Evolutionary conservation across 2,888 invertebrate species (phyloP), one percentile per base, ranked within the genome.

Genomic region (Eutolmus rufibarbis): DNA sequence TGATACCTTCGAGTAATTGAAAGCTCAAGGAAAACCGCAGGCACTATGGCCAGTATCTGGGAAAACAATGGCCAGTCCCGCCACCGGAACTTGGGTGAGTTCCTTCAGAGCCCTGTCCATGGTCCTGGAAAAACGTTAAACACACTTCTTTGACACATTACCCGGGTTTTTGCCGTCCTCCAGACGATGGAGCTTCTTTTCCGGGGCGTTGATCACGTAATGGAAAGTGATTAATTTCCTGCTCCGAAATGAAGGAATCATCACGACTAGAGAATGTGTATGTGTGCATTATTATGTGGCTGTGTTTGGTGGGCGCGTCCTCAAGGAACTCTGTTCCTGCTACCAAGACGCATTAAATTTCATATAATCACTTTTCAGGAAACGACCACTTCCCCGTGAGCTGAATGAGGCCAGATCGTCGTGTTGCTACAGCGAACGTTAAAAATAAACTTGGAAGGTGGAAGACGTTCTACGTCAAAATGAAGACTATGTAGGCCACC

Each of bases 201-300:
- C 79, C 51, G 79, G 79, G 66, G 23, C 31, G 79, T 51, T 79
- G 79, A 79, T 79, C 79, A 79, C 79, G 79, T 79, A 79, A 79
- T 79, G 79, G 51, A 46, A 51, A 79, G 79, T 79, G 79, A 79
- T 79, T 79, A 79, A 79, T 79, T 79, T 79, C 79, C 79, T 79
- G 51, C 51, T 66, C 23, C 66, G 28, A 66, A 66, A 66, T 66
- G 66, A 66, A 66, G 66, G 23, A 66, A 66, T 66, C 23, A 12
- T 66, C 23, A 23, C 5, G 19, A 66, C 28, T 23, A 23, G 12
- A 12, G 28, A 23, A 12, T 23, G n/a, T 66, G 23, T 23, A 66
- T 66, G 28, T 28, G 12, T 28, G 12, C 12, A 66, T 34, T 40
- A 40, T 40, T 9, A 1, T 66, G 9, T 66, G 16, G 37, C 16